Conservation (phyloP, 2,797 vertebrate genomes). For the Melanotaenia maccullochi region DNA sequence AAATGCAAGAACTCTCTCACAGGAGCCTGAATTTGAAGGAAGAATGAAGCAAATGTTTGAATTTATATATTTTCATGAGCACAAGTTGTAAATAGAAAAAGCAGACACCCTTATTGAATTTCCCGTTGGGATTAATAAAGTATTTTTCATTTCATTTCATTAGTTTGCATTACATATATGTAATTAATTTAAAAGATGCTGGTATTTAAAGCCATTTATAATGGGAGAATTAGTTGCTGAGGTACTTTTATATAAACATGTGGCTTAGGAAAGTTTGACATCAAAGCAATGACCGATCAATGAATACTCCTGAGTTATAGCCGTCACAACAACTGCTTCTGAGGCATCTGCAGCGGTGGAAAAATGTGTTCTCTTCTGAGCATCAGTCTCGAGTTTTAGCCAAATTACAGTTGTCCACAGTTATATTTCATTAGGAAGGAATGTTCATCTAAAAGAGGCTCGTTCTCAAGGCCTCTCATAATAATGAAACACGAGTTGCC, state of each 20-base stretch:
- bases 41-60: conserved; percentile 45
- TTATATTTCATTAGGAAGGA: conserved; percentile 33
- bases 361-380: neutral
- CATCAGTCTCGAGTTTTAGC: neutral
- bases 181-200: no score
- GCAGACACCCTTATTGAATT: neutral
- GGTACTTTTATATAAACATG: no score
- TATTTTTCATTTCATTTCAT: no score
- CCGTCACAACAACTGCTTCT: neutral
- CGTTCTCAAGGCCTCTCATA: conserved; percentile 33
- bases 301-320: neutral
- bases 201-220: no score
- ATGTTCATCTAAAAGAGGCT: conserved; percentile 33
- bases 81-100: neutral
- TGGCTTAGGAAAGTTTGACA: neutral
- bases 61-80: conserved; percentile 46
- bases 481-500: conserved; percentile 36
- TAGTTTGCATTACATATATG: neutral
- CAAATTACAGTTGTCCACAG: conserved; percentile 1
- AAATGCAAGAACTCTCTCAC: conserved; percentile 60
- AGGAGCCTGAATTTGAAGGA: conserved; percentile 30
- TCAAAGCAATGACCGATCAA: neutral
- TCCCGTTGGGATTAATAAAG: no score
- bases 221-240: no score
- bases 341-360: neutral